phyloP scores from a whole-genome alignment of 2,888 invertebrate genomes.

The Leptura quadrifasciata region DNA sequence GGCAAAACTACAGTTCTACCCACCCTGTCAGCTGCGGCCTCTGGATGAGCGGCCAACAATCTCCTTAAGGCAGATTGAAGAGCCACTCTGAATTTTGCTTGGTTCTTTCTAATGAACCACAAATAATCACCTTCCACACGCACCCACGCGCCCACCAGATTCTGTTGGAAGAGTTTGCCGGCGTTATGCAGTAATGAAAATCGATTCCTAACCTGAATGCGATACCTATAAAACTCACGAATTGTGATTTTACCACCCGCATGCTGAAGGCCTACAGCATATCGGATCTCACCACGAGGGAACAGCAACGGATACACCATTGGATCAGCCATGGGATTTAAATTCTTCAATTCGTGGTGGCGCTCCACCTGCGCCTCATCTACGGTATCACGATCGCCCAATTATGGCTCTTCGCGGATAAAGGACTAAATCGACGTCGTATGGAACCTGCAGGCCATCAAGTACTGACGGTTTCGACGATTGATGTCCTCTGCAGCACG shows the following conservation, averaged over 20 bases:
- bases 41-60: neutral
- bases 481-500: no score
- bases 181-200: slow-evolving; percentile 41
- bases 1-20: slow-evolving; percentile 34
- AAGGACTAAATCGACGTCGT: no score
- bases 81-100: slow-evolving; percentile 2
- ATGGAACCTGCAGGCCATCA: no score
- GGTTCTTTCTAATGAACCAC: slow-evolving; percentile 10
- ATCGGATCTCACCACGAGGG: slow-evolving; percentile 21
- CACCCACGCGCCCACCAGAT: slow-evolving; percentile 44
- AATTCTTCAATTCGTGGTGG: neutral
- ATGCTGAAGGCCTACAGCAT: neutral
- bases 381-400: no score
- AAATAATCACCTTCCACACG: neutral
- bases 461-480: no score
- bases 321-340: slow-evolving; percentile 21
- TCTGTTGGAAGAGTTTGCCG: slow-evolving; percentile 46
- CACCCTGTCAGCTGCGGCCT: neutral
- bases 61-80: neutral
- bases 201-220: slow-evolving; percentile 10
- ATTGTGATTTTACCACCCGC: slow-evolving; percentile 8
- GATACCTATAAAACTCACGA: slow-evolving; percentile 39
- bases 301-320: slow-evolving; percentile 28
- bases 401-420: no score
- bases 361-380: no score